Percentiles rank a stretch among this genome's conserved stretches.
These are phyloP conservation scores for Emmelina monodactyla DNA, from an alignment of 2,888 invertebrate species.

Conservation along the genomic window DNA sequence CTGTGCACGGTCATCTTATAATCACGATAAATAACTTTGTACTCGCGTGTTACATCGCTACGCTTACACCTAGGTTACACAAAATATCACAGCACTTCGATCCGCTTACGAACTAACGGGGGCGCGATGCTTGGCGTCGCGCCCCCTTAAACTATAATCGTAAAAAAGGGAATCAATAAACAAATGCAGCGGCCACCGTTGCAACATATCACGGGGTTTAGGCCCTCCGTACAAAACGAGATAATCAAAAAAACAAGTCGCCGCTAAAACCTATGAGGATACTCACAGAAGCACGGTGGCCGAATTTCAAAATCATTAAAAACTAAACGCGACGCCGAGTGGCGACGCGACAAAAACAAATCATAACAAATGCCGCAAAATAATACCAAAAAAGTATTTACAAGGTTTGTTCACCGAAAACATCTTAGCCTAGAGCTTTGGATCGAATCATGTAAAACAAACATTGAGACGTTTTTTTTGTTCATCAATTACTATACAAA, in stretches of 20 bases:
- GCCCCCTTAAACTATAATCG: conserved; percentile 28
- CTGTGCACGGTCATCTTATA: conserved; percentile 17
- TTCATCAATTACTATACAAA: conserved; percentile 21
- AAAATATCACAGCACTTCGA: conserved; percentile 67
- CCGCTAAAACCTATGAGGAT: not conserved
- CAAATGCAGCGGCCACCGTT: conserved; percentile 31
- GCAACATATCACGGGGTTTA: not conserved
- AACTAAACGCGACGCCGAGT: conserved; percentile 7
- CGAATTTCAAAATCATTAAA: not conserved
- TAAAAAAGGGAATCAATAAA: conserved; percentile 46
- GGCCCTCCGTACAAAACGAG: too few species aligned
- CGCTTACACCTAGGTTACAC: conserved; percentile 59
- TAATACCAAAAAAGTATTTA: conserved; percentile 34
- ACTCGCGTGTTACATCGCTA: conserved; percentile 47
- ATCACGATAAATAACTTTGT: conserved; percentile 45
- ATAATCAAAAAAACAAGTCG: too few species aligned
- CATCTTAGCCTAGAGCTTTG: conserved; percentile 34
- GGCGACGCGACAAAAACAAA: conserved; percentile 32
- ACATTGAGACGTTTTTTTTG: conserved; percentile 6
- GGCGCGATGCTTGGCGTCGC: conserved; percentile 48
- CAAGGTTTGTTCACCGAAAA: conserved; percentile 32
- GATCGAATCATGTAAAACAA: conserved; percentile 20
- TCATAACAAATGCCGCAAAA: conserved; percentile 43
- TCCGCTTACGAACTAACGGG: conserved; percentile 58
- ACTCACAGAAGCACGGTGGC: not conserved